Conservation (phyloP, 2,888 invertebrate species). For the Habrosyne pyritoides region DNA sequence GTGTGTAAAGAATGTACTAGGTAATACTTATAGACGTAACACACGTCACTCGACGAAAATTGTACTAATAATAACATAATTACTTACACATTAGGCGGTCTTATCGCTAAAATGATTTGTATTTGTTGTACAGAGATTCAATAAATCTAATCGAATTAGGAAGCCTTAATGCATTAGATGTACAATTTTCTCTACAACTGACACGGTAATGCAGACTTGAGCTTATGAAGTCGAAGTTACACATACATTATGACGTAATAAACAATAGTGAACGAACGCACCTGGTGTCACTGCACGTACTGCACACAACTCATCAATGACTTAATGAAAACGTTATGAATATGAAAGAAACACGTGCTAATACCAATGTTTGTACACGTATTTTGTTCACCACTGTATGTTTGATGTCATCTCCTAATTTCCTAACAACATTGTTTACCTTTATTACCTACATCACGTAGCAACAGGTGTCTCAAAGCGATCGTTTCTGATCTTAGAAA, state of each 20-base stretch:
- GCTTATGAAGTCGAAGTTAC: neutral
- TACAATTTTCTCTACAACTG: neutral
- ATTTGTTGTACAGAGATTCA: neutral
- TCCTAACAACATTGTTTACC: neutral
- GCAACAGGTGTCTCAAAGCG: neutral
- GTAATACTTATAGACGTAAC: neutral
- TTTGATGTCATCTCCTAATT: constrained; percentile 6
- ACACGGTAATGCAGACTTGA: neutral
- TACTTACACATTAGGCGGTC: neutral
- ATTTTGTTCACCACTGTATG: neutral
- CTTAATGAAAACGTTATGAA: constrained; percentile 10
- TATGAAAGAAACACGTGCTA: constrained; percentile 1
- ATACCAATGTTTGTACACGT: neutral
- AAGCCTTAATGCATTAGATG: neutral
- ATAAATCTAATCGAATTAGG: neutral
- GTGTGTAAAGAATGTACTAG: too few relatives aligned
- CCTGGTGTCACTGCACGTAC: constrained; percentile 1
- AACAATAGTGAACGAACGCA: neutral
- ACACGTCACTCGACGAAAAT: neutral
- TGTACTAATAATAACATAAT: neutral
- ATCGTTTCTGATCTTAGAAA: neutral
- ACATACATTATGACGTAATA: neutral
- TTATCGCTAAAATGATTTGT: neutral
- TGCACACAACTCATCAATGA: neutral
- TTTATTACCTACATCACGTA: neutral